These are phyloP conservation scores for Gymnosoma rotundatum DNA, from an alignment of 2,888 invertebrate genomes.

Conservation along the genomic window DNA sequence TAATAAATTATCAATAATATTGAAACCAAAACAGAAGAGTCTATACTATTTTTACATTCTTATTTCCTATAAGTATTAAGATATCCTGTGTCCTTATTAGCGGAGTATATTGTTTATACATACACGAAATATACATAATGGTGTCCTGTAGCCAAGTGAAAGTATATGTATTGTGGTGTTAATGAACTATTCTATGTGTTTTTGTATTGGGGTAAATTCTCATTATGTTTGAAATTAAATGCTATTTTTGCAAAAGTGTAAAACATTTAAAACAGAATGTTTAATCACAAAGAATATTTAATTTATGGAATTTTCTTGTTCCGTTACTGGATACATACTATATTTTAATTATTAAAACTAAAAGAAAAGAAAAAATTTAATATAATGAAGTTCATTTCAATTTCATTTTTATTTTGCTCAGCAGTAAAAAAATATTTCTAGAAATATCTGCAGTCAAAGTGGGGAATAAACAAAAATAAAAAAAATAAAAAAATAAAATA, in stretches of 20 bases:
- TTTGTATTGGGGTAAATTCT: slow-evolving; percentile 27
- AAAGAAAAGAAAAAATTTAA: slow-evolving; percentile 16
- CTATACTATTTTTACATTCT: too few relatives aligned
- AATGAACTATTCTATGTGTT: slow-evolving; percentile 7
- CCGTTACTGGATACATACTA: slow-evolving; percentile 30
- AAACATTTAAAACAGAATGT: slow-evolving; percentile 48
- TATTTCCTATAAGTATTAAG: too few relatives aligned
- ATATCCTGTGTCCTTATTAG: too few relatives aligned
- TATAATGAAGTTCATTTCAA: slow-evolving; percentile 65
- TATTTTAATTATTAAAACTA: slow-evolving; percentile 48
- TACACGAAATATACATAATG: neutral
- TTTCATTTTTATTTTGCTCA: slow-evolving; percentile 52
- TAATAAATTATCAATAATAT: too few relatives aligned
- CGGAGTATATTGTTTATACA: too few relatives aligned
- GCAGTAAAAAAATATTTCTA: slow-evolving; percentile 29
- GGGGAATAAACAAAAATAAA: slow-evolving; percentile 56
- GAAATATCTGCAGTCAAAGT: slow-evolving; percentile 52
- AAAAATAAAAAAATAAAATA: slow-evolving; percentile 46
- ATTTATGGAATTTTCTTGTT: slow-evolving; percentile 46
- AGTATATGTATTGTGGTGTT: slow-evolving; percentile 19
- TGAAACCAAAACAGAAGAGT: too few relatives aligned
- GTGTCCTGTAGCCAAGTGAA: slow-evolving; percentile 46
- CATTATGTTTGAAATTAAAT: slow-evolving; percentile 21
- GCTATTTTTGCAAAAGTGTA: neutral
- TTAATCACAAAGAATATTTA: slow-evolving; percentile 61